Conservation (phyloP, 2,797 vertebrate species). For the Notoglanidium macrostoma region DNA sequence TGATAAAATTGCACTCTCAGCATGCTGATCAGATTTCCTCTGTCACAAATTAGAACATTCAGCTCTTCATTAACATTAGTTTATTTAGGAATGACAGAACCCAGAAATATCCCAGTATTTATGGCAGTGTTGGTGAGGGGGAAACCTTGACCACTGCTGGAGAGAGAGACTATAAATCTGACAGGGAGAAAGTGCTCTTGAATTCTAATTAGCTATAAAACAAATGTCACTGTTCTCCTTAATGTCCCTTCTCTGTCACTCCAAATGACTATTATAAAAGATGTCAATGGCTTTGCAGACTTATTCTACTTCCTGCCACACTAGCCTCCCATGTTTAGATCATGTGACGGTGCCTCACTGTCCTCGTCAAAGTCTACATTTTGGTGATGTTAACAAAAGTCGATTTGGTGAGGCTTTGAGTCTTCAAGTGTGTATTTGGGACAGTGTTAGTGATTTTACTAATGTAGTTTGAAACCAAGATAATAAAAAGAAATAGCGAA, state of each 20-base stretch:
- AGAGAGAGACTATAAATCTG: constrained; percentile 58
- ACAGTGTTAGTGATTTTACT: not conserved
- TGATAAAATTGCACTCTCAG: constrained; percentile 9
- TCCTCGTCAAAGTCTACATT: not conserved
- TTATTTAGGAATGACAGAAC: constrained; percentile 14
- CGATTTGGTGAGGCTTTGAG: not conserved
- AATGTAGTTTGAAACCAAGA: not conserved
- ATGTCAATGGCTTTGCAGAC: not conserved
- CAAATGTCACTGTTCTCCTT: constrained; percentile 2
- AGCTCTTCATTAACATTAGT: constrained; percentile 25
- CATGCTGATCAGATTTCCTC: constrained; percentile 27
- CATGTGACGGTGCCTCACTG: not conserved
- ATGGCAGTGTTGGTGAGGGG: constrained; percentile 46
- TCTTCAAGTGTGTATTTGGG: not conserved
- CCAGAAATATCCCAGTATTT: constrained; percentile 50
- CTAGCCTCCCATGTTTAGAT: not conserved
- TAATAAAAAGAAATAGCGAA: not conserved
- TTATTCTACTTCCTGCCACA: not conserved
- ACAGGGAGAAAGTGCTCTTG: constrained; percentile 25
- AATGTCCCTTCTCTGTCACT: not conserved
- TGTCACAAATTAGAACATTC: constrained; percentile 50
- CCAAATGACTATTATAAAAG: constrained; percentile 14
- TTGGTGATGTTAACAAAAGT: not conserved
- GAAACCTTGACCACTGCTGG: constrained; percentile 60
- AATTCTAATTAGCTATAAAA: constrained; percentile 38